Conservation (phyloP, 2,888 invertebrate genomes). For the Dioctria linearis region DNA sequence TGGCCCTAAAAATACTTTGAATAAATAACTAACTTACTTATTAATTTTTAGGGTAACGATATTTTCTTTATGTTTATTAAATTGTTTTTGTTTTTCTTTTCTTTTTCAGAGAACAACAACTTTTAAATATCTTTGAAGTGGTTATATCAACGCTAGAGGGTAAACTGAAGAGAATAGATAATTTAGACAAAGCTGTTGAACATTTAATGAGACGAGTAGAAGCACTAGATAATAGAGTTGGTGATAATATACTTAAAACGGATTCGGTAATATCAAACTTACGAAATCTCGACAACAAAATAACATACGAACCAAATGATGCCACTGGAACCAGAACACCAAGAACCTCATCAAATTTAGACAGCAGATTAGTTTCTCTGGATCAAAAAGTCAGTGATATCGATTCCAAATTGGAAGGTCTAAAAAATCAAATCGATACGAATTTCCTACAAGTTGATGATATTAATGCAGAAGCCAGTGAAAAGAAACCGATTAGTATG, state of each 20-base stretch:
- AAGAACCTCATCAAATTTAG: conserved; percentile 72
- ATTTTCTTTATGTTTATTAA: not conserved
- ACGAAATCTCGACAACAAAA: conserved; percentile 81
- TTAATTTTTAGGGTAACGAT: not conserved
- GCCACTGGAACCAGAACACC: conserved; percentile 62
- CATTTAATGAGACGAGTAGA: conserved; percentile 89
- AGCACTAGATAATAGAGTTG: conserved; percentile 84
- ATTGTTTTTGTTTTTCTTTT: not conserved
- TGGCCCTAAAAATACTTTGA: too few species aligned
- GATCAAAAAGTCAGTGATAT: conserved; percentile 90
- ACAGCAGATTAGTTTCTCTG: conserved; percentile 79
- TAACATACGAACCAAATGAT: conserved; percentile 74
- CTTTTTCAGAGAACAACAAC: conserved; percentile 85
- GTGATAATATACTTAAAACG: conserved; percentile 88
- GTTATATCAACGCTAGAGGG: conserved; percentile 91
- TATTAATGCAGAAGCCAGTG: conserved; percentile 89
- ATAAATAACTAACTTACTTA: too few species aligned
- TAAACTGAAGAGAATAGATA: conserved; percentile 89
- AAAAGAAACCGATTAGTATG: conserved; percentile 88
- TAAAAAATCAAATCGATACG: conserved; percentile 87
- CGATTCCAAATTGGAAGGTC: conserved; percentile 82
- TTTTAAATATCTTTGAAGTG: conserved; percentile 91
- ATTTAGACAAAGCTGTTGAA: conserved; percentile 89
- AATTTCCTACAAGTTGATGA: conserved; percentile 87
- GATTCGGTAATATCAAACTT: conserved; percentile 86